Evolutionary conservation across 2,888 invertebrate species (phyloP).

Genomic region (Habroteleia sp.): DNA sequence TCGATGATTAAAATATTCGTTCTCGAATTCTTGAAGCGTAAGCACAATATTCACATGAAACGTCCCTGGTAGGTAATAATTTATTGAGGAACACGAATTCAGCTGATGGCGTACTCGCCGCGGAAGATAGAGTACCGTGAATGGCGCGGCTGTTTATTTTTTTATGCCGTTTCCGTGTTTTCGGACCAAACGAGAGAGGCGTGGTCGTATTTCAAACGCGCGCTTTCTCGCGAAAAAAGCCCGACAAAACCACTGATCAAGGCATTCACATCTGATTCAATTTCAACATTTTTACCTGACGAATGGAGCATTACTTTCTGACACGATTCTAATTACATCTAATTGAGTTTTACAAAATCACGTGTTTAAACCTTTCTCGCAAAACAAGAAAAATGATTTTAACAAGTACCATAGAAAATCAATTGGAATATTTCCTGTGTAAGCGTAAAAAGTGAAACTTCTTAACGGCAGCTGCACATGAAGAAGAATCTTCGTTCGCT

Average conservation of each 20-base stretch:
- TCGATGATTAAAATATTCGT: conserved; percentile 57
- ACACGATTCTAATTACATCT: no score
- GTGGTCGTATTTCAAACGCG: no score
- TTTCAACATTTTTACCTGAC: no score
- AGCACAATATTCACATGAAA: conserved; percentile 45
- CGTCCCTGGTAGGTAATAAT: conserved; percentile 29
- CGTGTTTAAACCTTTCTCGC: conserved; percentile 28
- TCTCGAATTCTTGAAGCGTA: conserved; percentile 39
- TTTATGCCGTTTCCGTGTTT: no score
- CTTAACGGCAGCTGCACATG: conserved; percentile 34
- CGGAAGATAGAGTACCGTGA: conserved; percentile 1
- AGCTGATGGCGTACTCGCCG: conserved; percentile 18
- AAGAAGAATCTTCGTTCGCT: conserved; percentile 40
- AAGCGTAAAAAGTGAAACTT: conserved; percentile 49
- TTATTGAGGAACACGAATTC: conserved; percentile 35
- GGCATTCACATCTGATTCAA: no score
- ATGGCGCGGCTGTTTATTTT: neutral
- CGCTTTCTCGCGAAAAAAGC: no score
- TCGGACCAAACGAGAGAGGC: no score
- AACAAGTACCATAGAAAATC: conserved; percentile 40
- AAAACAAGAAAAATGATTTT: conserved; percentile 36
- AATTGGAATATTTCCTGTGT: conserved; percentile 14
- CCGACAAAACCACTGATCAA: no score
- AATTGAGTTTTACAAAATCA: no score
- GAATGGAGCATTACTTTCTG: no score